Conservation (phyloP, 2,797 vertebrate species). For the Myotis planiceps region DNA sequence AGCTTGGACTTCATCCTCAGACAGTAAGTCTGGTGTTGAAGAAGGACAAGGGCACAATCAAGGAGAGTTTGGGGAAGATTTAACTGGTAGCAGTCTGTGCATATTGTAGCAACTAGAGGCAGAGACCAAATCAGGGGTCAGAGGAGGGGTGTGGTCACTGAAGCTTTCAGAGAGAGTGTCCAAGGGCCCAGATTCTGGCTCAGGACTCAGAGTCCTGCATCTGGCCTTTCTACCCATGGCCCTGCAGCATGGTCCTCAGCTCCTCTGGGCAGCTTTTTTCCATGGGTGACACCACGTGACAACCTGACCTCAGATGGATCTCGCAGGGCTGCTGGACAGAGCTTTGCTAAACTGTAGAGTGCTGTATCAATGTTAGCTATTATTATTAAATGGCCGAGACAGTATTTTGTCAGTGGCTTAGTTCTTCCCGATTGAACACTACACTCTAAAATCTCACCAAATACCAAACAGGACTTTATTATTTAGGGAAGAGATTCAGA, state of each 20-base stretch:
- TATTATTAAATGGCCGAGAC: neutral
- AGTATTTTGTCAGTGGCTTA: slow-evolving; percentile 71
- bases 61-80: neutral
- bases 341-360: slow-evolving; percentile 55
- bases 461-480: slow-evolving; percentile 68
- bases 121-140: neutral
- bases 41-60: neutral
- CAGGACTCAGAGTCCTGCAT: neutral
- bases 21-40: neutral
- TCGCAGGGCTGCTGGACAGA: neutral
- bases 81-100: neutral
- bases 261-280: neutral
- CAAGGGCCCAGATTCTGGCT: neutral
- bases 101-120: neutral
- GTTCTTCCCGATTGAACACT: slow-evolving; percentile 60
- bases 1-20: neutral
- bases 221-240: neutral
- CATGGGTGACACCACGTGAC: neutral
- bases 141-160: neutral
- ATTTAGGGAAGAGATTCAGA: slow-evolving; percentile 75
- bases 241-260: too few species aligned
- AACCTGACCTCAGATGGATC: neutral
- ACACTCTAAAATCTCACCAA: slow-evolving; percentile 40
- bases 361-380: slow-evolving; percentile 57
- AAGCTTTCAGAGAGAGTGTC: neutral